Evolutionary conservation across 2,888 invertebrate species (phyloP).

Genomic region (Macrosoma leucophasiata): DNA sequence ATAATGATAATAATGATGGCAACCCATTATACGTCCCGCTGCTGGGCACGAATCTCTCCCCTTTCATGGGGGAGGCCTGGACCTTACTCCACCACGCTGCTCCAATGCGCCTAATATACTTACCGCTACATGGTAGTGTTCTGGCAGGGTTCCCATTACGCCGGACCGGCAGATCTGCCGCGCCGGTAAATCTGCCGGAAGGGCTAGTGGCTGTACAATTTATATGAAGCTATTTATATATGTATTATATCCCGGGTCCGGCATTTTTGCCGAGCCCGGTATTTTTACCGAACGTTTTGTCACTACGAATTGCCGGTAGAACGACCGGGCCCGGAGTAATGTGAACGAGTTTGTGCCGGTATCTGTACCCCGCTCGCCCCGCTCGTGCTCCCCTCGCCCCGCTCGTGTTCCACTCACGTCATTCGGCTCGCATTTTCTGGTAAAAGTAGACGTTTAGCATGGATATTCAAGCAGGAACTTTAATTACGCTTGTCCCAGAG

Average conservation of each 20-base stretch:
- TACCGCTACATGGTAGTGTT: too few relatives aligned
- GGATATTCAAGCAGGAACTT: slow-evolving; percentile 24
- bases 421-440: slow-evolving; percentile 19
- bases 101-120: too few relatives aligned
- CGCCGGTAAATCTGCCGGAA: slow-evolving; percentile 14
- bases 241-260: slow-evolving; percentile 27
- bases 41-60: too few relatives aligned
- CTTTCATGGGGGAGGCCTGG: too few relatives aligned
- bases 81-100: too few relatives aligned
- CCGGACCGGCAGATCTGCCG: slow-evolving; percentile 11
- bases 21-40: too few relatives aligned
- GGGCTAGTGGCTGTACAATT: slow-evolving; percentile 26
- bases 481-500: slow-evolving; percentile 29
- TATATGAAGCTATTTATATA: slow-evolving; percentile 28
- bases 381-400: slow-evolving; percentile 25
- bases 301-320: slow-evolving; percentile 26
- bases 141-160: slow-evolving; percentile 8
- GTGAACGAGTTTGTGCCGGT: slow-evolving; percentile 22
- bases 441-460: slow-evolving; percentile 13
- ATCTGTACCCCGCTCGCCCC: slow-evolving; percentile 21
- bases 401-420: slow-evolving; percentile 24
- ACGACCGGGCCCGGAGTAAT: slow-evolving; percentile 21
- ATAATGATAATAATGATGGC: too few relatives aligned
- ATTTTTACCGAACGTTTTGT: slow-evolving; percentile 27
- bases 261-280: slow-evolving; percentile 23